These are phyloP conservation scores for Panopea generosa DNA, from an alignment of 2,888 invertebrate species.

Conservation along the genomic window DNA sequence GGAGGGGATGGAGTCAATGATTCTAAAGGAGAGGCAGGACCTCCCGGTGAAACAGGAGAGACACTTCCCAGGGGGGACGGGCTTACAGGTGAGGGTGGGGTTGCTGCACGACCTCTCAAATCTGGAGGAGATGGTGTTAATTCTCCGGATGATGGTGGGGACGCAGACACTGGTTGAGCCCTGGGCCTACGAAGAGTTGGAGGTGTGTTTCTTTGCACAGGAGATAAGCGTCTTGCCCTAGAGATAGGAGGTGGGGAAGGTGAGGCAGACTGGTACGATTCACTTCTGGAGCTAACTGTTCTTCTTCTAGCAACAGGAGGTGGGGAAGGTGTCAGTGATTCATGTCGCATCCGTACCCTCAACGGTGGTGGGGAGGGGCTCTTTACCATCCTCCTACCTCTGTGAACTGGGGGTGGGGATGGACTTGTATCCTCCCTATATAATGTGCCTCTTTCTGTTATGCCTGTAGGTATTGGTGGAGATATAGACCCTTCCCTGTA, in stretches of 20 bases:
- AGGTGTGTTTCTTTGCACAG: slow-evolving; percentile 51
- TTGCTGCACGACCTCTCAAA: slow-evolving; percentile 14
- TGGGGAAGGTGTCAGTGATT: slow-evolving; percentile 52
- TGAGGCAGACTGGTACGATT: slow-evolving; percentile 46
- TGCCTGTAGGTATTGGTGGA: slow-evolving; percentile 53
- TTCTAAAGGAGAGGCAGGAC: slow-evolving; percentile 30
- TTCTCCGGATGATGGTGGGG: slow-evolving; percentile 56
- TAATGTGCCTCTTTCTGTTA: slow-evolving; percentile 57
- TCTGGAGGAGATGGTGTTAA: slow-evolving; percentile 60
- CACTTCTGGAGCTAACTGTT: slow-evolving; percentile 39
- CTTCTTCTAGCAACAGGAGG: slow-evolving; percentile 39
- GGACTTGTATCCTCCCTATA: slow-evolving; percentile 52
- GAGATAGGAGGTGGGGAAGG: slow-evolving; percentile 59
- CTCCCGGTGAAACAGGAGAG: slow-evolving; percentile 27
- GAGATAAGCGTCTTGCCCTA: slow-evolving; percentile 28
- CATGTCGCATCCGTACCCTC: slow-evolving; percentile 36
- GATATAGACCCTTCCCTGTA: slow-evolving; percentile 51
- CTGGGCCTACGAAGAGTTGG: slow-evolving; percentile 42
- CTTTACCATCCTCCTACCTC: slow-evolving; percentile 33
- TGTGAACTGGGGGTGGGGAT: slow-evolving; percentile 46
- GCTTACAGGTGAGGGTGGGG: slow-evolving; percentile 37
- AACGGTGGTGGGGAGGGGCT: slow-evolving; percentile 48
- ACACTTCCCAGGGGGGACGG: slow-evolving; percentile 44
- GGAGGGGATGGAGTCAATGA: slow-evolving; percentile 36
- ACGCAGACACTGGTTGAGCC: slow-evolving; percentile 41